Evolutionary conservation across 2,888 invertebrate species (phyloP), one percentile per base, ranked within the genome.

Genomic region (Temnothorax unifasciatus): DNA sequence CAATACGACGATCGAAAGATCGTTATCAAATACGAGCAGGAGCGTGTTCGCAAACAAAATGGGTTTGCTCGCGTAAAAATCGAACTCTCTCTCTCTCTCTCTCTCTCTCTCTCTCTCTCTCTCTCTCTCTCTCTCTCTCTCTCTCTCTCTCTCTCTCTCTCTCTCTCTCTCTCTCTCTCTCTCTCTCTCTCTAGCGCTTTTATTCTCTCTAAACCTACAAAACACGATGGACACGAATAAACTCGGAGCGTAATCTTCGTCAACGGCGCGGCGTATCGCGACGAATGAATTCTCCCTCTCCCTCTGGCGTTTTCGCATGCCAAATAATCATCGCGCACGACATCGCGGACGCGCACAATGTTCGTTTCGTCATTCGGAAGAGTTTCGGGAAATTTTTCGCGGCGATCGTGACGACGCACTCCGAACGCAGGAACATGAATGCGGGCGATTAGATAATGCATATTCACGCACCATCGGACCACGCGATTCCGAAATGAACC

Each of bases 401-500:
- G 52, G 41, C 13, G 3, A 52, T 64, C 66, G 54, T 34, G 34
- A 34, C 34, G 6, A 6, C 34, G 34, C 34, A 34, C 34, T 34
- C 6, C 34, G 29, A 29, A 29, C 29, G 29, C 29, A 6, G 34
- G 0, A 34, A 21, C 44, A 66, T 13, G 25, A 61, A 68, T 25
- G 0, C 8, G 2, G 41, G 34, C 34, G 38, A 66, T 66, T 50
- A 76, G 74, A 64, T 64, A 64, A 77, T 77, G 76, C 52, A 77
- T 41, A 54, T 54, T 68, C 38, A 25, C 41, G 68, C 54, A 41
- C 54, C n/a, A 21, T 76, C n/a, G 68, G 41, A 84, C 77, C 29
- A 34, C 64, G 52, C 75, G 86, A 76, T 85, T 81, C 54, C 85
- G 68, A 84, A 88, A 29, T 77, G 87, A 89, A 92, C 93, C 90